Evolutionary conservation across 2,113 vertebrate species (phyloP).

Genomic region (Nycticorax nycticorax): DNA sequence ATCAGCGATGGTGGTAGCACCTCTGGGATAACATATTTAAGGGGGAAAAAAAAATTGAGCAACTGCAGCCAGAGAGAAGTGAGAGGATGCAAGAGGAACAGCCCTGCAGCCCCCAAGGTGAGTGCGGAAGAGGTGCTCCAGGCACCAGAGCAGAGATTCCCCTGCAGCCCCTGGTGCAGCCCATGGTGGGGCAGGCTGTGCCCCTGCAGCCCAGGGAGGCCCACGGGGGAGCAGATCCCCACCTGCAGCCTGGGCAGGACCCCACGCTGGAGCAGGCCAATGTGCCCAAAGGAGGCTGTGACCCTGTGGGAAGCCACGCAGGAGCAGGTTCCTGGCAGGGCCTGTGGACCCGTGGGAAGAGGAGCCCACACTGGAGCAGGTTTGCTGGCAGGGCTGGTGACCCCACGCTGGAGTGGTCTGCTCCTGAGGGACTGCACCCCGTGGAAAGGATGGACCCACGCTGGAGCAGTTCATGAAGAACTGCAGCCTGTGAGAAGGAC

Average conservation of each 20-base stretch:
- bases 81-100: not conserved
- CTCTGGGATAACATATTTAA: not conserved
- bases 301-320: rapidly evolving
- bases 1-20: not conserved
- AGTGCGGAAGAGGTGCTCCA: not conserved
- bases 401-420: too few relatives aligned
- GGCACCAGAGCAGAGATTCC: not conserved
- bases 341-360: not conserved
- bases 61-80: not conserved
- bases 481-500: not conserved
- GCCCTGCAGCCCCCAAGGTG: not conserved
- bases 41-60: not conserved
- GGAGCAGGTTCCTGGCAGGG: not conserved
- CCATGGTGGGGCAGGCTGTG: not conserved
- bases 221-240: not conserved
- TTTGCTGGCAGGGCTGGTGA: too few relatives aligned
- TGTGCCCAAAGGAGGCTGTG: not conserved
- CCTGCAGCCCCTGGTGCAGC: not conserved
- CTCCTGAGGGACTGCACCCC: too few relatives aligned
- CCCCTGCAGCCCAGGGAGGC: not conserved
- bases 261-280: not conserved
- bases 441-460: not conserved
- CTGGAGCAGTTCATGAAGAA: not conserved
- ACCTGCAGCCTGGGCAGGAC: not conserved
- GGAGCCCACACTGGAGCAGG: not conserved